Evolutionary conservation across 2,888 invertebrate species (phyloP), one percentile per base, ranked within the genome.

Genomic region (Lithosia quadra): DNA sequence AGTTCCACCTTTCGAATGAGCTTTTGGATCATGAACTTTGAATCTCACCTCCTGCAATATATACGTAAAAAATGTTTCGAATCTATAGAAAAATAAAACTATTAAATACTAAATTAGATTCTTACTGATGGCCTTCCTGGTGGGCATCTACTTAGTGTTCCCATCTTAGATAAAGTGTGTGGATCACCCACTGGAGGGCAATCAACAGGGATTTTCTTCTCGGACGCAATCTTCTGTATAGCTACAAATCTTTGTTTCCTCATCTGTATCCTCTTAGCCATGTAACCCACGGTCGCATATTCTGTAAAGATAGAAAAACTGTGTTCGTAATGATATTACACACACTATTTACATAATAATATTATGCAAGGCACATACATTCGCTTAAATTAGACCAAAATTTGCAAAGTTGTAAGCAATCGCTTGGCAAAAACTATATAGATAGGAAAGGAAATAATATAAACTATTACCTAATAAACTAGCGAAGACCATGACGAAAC

Each of bases 401-500:
- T 69, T 79, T 67, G 66, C 72, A 33, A 58, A 57, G 2, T 63
- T 62, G 28, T n/a, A 62, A 24, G 24, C 66, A 67, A 65, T 78
- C 75, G 79, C 80, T 67, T 68, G 65, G 78, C 73, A 65, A 57
- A 33, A 67, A n/a, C 15, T 34, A 71, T 22, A 72, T 22, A 83
- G 78, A 80, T 84, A 55, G 62, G 71, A 68, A 34, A 33, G 82
- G 72, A 60, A 68, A 63, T 28, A 21, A 66, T 33, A 58, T 53
- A 13, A 49, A 63, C 36, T 68, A 65, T 76, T 96, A 98, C 98
- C 98, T 95, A 99, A 95, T 90, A 99, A 96, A 92, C 99, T 99
- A 86, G 99, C 99, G 96, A 99, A 99, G 92, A 99, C 99, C 99
- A 99, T 99, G 90, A 99, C 98, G 98, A 99, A 99, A 96, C 99